Evolutionary conservation across 2,888 invertebrate genomes (phyloP).

Genomic region (Drosophila cognata): DNA sequence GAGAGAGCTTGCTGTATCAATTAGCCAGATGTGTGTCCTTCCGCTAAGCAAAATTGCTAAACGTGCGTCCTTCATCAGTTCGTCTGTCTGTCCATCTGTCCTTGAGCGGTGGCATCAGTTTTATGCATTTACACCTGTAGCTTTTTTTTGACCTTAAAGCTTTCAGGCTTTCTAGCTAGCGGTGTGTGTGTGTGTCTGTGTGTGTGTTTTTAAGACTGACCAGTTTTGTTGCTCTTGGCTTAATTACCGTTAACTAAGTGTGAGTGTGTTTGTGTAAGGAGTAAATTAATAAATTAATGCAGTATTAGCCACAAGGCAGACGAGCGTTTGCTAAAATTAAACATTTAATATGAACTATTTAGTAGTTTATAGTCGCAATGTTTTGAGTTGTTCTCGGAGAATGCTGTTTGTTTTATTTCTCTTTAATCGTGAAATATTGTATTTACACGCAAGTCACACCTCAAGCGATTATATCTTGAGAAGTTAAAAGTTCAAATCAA

Average conservation of each 20-base stretch:
- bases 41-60: conserved; percentile 49
- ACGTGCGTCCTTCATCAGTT: conserved; percentile 54
- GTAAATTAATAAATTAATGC: conserved; percentile 29
- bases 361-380: not conserved
- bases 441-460: not conserved
- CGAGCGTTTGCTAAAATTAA: not conserved
- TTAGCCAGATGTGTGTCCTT: conserved; percentile 56
- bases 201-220: conserved; percentile 39
- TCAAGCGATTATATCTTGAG: not conserved
- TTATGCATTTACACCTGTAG: conserved; percentile 31
- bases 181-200: conserved; percentile 5
- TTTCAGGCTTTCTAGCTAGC: conserved; percentile 19
- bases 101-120: conserved; percentile 39
- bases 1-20: conserved; percentile 43
- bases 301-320: conserved; percentile 13
- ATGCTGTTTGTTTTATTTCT: not conserved
- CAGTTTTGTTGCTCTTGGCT: conserved; percentile 57
- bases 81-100: conserved; percentile 16
- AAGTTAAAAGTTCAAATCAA: not conserved
- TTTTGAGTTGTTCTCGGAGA: not conserved
- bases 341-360: not conserved
- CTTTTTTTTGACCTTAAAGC: conserved; percentile 25
- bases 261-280: conserved; percentile 14
- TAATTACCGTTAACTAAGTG: conserved; percentile 17
- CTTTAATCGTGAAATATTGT: no score